Conservation (phyloP, 2,797 vertebrate genomes). For the Poeciliopsis infans region DNA sequence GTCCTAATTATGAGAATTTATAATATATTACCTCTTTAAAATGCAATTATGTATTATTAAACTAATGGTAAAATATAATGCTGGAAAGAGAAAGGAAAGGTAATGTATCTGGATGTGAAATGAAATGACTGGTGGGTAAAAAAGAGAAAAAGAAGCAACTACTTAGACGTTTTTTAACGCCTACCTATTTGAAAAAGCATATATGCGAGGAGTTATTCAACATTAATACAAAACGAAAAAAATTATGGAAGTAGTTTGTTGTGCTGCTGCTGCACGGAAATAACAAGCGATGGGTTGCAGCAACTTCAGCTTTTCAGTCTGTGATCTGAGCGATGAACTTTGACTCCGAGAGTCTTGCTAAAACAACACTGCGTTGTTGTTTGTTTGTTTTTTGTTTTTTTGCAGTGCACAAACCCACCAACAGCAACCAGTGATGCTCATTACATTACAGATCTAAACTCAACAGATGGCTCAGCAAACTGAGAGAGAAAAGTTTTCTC, state of each 20-base stretch:
- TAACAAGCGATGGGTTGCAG: constrained; percentile 10
- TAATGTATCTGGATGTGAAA: constrained; percentile 40
- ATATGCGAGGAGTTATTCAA: constrained; percentile 56
- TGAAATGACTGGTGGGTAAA: constrained; percentile 59
- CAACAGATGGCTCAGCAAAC: not conserved
- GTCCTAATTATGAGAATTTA: constrained; percentile 73
- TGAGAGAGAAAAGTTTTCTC: not conserved
- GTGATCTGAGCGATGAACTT: constrained; percentile 18
- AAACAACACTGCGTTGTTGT: not conserved
- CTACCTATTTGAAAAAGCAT: not conserved
- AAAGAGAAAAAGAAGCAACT: not conserved
- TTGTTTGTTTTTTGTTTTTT: not conserved
- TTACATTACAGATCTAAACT: not conserved
- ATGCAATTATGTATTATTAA: constrained; percentile 83
- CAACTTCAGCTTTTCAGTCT: not conserved
- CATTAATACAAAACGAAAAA: constrained; percentile 37
- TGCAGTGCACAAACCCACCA: not conserved
- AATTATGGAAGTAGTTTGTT: not conserved
- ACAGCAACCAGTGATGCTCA: not conserved
- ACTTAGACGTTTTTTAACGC: not conserved
- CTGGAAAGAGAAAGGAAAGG: constrained; percentile 48
- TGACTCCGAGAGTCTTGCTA: constrained; percentile 14
- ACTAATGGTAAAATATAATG: constrained; percentile 77
- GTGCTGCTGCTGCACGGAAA: constrained; percentile 16
- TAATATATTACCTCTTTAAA: constrained; percentile 84